These are phyloP conservation scores for Drosophila setifemur DNA, from an alignment of 1,140 invertebrate genomes.

Conservation along the genomic window DNA sequence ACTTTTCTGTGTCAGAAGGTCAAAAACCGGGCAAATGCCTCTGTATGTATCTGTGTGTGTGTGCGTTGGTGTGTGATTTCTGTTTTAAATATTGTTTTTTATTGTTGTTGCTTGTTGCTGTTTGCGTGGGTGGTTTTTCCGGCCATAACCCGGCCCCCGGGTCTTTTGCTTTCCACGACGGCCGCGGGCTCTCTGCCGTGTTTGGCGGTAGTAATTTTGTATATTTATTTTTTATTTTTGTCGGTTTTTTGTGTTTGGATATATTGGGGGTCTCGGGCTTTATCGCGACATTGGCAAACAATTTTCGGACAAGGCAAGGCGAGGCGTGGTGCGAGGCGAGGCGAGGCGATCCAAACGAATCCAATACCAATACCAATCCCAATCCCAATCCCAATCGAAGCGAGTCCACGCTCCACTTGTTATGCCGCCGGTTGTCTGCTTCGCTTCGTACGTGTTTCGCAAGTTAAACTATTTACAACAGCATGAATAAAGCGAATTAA, in stretches of 20 bases:
- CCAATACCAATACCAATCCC: neutral
- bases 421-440: slow-evolving; percentile 50
- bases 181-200: neutral
- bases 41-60: slow-evolving; percentile 1
- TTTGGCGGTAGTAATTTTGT: neutral
- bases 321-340: slow-evolving; percentile 3
- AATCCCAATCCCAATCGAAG: slow-evolving; percentile 11
- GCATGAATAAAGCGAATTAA: slow-evolving; percentile 63
- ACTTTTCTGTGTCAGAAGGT: slow-evolving; percentile 45
- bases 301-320: slow-evolving; percentile 41
- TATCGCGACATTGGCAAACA: slow-evolving; percentile 78
- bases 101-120: slow-evolving; percentile 13
- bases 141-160: neutral
- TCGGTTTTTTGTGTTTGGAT: slow-evolving; percentile 17
- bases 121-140: slow-evolving; percentile 29
- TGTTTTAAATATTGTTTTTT: too few relatives aligned
- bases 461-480: slow-evolving; percentile 61
- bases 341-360: neutral
- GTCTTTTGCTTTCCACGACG: slow-evolving; percentile 1
- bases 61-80: neutral
- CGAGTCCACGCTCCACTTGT: slow-evolving; percentile 64
- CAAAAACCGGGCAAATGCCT: slow-evolving; percentile 13
- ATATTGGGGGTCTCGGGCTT: slow-evolving; percentile 21
- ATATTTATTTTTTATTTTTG: neutral
- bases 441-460: slow-evolving; percentile 67